Base-by-base conservation (phyloP, 2,888 invertebrate genomes). In the Teleogryllus oceanicus region DNA sequence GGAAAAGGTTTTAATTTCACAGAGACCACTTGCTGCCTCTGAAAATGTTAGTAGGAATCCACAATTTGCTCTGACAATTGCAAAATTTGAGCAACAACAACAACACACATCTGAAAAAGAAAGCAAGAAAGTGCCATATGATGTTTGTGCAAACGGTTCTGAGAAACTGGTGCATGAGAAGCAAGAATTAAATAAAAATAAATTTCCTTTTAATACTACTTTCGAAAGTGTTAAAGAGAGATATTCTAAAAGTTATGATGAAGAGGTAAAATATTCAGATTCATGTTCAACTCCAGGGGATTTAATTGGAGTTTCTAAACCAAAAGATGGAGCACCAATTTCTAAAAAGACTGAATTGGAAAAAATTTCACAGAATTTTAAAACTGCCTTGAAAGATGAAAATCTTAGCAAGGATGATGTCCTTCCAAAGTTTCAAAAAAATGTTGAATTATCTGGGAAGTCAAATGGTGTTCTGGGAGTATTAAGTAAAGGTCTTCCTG, bases 81-180 rank as follows among this genome's bases (percentile, higher is more conserved):
- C 62, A 62, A 62, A 62, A 62, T 62, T 62, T 62, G 62, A 62
- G n/a, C 62, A 62, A 62, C 62, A 62, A n/a, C 62, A 62, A 62
- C 62, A 62, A n/a, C 62, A 62, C 13, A n/a, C 62, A 11, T 18
- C 62, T 62, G 62, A 62, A n/a, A 62, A 62, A 62, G 62, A 62
- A 62, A n/a, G 11, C n/a, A 18, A 18, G n/a, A 62, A 62, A 62
- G n/a, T 18, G 13, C 62, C 62, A 13, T 18, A n/a, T 62, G 62
- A 62, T 18, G 37, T 37, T 37, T 37, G 37, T 37, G 8, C 37
- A 37, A 62, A 62, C 10, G n/a, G n/a, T 13, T 18, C 11, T 62
- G 62, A 62, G 11, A 62, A 62, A 62, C 13, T n/a, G 13, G 13
- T n/a, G 16, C n/a, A 18, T 62, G 13, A 62, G 13, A n/a, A 13